These are phyloP conservation scores for Oscheius onirici DNA, from an alignment of 2,888 invertebrate genomes.

Conservation along the genomic window DNA sequence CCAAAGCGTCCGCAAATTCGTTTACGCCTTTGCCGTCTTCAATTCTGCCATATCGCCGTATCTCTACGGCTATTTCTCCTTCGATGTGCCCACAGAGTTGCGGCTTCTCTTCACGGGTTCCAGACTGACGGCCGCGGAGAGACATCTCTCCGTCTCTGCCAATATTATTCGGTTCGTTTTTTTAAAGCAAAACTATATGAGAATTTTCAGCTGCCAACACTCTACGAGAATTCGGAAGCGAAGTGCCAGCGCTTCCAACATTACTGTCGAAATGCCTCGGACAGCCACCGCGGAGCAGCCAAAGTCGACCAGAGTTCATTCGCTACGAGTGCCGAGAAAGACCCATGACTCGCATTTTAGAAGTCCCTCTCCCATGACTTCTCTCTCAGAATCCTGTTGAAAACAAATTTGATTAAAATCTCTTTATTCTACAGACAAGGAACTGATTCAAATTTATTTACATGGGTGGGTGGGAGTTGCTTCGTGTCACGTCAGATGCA, in stretches of 20 bases:
- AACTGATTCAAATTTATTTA: background rate
- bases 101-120: constrained; percentile 50
- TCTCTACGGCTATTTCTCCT: constrained; percentile 81
- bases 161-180: constrained; percentile 31
- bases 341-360: constrained; percentile 2
- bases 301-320: constrained; percentile 39
- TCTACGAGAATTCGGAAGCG: constrained; percentile 51
- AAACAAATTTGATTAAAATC: background rate
- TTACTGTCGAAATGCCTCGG: constrained; percentile 31
- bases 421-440: background rate
- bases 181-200: background rate
- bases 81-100: constrained; percentile 60
- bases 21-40: constrained; percentile 93
- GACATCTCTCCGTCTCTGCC: constrained; percentile 49
- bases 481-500: background rate
- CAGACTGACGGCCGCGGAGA: constrained; percentile 46
- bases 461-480: background rate
- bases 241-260: constrained; percentile 47
- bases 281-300: constrained; percentile 29
- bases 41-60: constrained; percentile 96
- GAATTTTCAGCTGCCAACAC: constrained; percentile 37
- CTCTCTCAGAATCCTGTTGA: constrained; percentile 15
- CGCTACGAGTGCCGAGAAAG: constrained; percentile 18
- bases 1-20: constrained; percentile 68
- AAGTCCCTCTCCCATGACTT: constrained; percentile 16